Evolutionary conservation across 92 coral and sea anemone genomes (phyloP), one percentile per base, ranked within the genome.

Genomic region (Umimayanthus kanabou): DNA sequence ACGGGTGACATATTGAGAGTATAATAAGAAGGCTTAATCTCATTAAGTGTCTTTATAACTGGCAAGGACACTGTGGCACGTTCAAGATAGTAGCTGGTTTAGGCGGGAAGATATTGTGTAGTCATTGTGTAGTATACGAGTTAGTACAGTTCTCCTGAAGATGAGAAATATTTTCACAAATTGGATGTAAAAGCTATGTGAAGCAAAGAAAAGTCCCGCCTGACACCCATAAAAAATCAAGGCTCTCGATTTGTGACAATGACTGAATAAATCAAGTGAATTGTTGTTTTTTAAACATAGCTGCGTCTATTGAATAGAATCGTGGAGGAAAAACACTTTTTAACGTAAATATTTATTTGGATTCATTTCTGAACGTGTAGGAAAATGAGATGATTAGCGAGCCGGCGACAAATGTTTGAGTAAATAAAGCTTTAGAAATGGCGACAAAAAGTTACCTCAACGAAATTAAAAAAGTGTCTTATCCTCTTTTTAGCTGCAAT

Each of bases 341-440:
- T 50, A 79, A 90, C 90, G 94, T 95, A 93, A 95, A 95, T 95
- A 95, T 95, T 93, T 88, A 95, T 95, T 66, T 61, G 92, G 88
- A 91, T 89, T 66, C 82, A 90, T 92, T 89, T 87, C 92, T 91
- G 66, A 43, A 79, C 93, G 92, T 88, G 90, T 88, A 67, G 58
- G 75, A 45, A 79, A 79, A 90, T 86, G 87, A 92, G 74, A 39
- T 87, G 89, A 92, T 92, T 93, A 89, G 76, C 79, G 55, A 66
- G 88, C 73, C 39, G n/a, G 16, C 55, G 30, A 89, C 94, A 87
- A 89, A 70, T 53, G 86, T 78, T 33, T 90, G 39, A 85, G 91
- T 89, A 88, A 88, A 93, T 89, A 93, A 37, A 47, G 73, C 78
- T 82, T 82, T 39, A 88, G 77, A 79, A 85, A 45, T 83, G 30